Evolutionary conservation across 2,113 vertebrate species (phyloP), one percentile per base, ranked within the genome.

Genomic region (Turnix velox): DNA sequence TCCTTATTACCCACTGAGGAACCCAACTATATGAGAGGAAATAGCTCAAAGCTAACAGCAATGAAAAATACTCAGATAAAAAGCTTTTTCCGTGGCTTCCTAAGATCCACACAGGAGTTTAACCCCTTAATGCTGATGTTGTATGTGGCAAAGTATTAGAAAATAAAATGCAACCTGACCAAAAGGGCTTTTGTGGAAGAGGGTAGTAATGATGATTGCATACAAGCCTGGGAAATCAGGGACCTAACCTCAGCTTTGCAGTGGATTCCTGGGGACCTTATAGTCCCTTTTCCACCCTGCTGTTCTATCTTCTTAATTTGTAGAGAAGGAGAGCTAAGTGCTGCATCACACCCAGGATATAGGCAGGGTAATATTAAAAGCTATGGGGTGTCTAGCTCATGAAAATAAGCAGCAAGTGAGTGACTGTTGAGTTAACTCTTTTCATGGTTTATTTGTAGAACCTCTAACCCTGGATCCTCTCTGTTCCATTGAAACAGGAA

Each of bases 291-390:
- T 18, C 27, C 25, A 13, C 12, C 33, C 22, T 0, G 0, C 12
- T 33, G 23, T 4, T 81, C 16, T 37, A 14, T 23, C 33, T 58
- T 12, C 3, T 2, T 18, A 23, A 35, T 0, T 2, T 4, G 11
- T 4, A 9, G 45, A 51, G 43, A 12, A 42, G 59, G 55, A n/a
- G 13, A 51, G 39, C 19, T 18, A 69, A 54, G 45, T n/a, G 28
- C 13, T 14, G 22, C 33, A 16, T 18, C 71, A 6, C 46, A 20
- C 51, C 65, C 10, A 2, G 40, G 24, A 15, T 14, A 40, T 33
- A 33, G 45, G 8, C 31, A 17, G 23, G 40, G 9, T 18, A 23
- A 42, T 25, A 30, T 2, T 43, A 42, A 86, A 66, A 46, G 31
- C 14, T 49, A 24, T 4, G 8, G 48, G 48, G 35, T 22, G 25